Conservation (phyloP, 2,113 vertebrate genomes). For the Phylloscopus trochiloides region DNA sequence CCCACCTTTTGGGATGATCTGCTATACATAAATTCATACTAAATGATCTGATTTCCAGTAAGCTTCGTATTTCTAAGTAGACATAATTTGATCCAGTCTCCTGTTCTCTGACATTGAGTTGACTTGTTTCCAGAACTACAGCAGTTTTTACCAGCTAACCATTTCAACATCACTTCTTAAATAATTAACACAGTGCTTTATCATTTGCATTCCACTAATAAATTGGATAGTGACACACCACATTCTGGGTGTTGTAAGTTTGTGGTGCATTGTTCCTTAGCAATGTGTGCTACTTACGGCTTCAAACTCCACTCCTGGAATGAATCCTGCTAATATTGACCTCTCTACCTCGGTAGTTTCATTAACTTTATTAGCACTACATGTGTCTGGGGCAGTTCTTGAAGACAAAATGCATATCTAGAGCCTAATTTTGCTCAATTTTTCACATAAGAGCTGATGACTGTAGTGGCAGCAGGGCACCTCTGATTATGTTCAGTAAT, state of each 20-base stretch:
- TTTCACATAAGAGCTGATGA: not conserved
- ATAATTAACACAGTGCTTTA: conserved; percentile 13
- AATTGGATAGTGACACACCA: conserved; percentile 12
- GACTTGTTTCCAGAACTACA: not conserved
- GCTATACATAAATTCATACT: not conserved
- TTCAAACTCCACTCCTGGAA: not conserved
- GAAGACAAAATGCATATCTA: not conserved
- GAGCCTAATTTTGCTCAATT: not conserved
- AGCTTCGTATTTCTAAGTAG: not conserved
- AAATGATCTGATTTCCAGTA: not conserved
- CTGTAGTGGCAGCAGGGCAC: not conserved
- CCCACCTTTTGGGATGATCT: not conserved
- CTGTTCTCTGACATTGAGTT: not conserved
- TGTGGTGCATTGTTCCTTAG: not conserved
- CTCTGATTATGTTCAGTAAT: not conserved
- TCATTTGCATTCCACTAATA: conserved; percentile 50
- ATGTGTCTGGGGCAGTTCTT: not conserved
- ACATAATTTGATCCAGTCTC: not conserved
- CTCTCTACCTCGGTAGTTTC: not conserved
- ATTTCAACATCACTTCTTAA: conserved; percentile 42
- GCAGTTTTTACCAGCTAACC: conserved; percentile 9
- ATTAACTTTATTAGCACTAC: not conserved
- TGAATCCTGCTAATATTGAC: not conserved
- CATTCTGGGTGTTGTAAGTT: not conserved
- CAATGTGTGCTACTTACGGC: not conserved